These are phyloP conservation scores for Chalcis sispes DNA, from an alignment of 2,888 invertebrate genomes.

Conservation along the genomic window DNA sequence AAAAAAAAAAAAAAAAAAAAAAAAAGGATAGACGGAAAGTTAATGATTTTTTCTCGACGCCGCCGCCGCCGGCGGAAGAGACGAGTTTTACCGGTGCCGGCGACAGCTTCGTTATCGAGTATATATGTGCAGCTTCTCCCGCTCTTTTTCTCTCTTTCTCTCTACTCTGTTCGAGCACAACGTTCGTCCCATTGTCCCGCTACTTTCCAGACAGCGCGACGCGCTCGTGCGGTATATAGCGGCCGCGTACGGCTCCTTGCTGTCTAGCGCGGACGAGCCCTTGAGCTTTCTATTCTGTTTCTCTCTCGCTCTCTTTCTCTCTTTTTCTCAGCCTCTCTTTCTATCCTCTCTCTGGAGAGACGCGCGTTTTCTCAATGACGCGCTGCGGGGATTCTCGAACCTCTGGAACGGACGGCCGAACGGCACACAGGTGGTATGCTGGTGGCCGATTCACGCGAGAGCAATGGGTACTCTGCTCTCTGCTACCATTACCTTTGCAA, in stretches of 20 bases:
- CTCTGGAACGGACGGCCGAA: not conserved
- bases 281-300: constrained; percentile 25
- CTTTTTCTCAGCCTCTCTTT: not conserved
- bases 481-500: too few relatives aligned
- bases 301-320: constrained; percentile 9
- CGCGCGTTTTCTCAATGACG: constrained; percentile 37
- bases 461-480: not conserved
- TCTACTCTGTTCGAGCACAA: constrained; percentile 28
- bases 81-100: constrained; percentile 64
- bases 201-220: constrained; percentile 56
- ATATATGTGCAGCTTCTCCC: not conserved
- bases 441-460: constrained; percentile 10
- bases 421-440: constrained; percentile 45
- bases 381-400: constrained; percentile 44
- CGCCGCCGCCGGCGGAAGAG: constrained; percentile 42
- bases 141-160: constrained; percentile 10
- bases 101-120: constrained; percentile 72
- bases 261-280: constrained; percentile 42
- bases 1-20: constrained; percentile 18
- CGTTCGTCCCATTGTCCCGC: constrained; percentile 44
- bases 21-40: constrained; percentile 13
- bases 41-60: constrained; percentile 54
- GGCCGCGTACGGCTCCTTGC: constrained; percentile 48
- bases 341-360: not conserved
- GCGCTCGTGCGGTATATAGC: too few relatives aligned